Evolutionary conservation across 2,113 vertebrate species (phyloP).

Genomic region (Neogale vison): DNA sequence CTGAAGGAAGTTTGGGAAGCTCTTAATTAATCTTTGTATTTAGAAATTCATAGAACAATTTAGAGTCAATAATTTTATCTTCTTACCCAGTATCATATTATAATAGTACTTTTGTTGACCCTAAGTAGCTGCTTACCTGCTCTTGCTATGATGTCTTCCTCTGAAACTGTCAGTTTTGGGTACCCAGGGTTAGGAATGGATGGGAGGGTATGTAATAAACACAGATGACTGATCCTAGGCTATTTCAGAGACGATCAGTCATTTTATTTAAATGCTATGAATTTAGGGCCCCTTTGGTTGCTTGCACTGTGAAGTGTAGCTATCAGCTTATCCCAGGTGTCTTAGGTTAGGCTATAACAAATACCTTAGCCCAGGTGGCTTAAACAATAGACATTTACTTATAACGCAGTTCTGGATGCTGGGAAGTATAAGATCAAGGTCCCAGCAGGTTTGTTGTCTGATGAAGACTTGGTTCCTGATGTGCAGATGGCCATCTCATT

Average conservation of each 20-base stretch:
- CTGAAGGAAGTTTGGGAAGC: background rate
- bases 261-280: background rate
- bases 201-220: background rate
- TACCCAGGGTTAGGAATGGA: background rate
- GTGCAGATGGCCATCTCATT: background rate
- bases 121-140: background rate
- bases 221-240: background rate
- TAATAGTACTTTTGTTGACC: background rate
- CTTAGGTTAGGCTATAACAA: background rate
- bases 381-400: background rate
- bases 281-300: background rate
- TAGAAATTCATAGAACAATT: conserved; percentile 21
- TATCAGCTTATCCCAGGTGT: background rate
- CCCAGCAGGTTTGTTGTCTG: background rate
- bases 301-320: background rate
- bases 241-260: background rate
- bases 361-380: background rate
- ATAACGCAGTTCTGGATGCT: background rate
- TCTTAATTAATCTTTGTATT: background rate
- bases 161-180: conserved; percentile 42
- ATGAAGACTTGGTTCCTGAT: background rate
- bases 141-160: conserved; percentile 15
- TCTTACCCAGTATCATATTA: background rate
- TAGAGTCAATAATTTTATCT: background rate
- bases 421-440: background rate